phyloP scores from a whole-genome alignment of 2,888 invertebrate genomes.

The Amphipoea lucens region DNA sequence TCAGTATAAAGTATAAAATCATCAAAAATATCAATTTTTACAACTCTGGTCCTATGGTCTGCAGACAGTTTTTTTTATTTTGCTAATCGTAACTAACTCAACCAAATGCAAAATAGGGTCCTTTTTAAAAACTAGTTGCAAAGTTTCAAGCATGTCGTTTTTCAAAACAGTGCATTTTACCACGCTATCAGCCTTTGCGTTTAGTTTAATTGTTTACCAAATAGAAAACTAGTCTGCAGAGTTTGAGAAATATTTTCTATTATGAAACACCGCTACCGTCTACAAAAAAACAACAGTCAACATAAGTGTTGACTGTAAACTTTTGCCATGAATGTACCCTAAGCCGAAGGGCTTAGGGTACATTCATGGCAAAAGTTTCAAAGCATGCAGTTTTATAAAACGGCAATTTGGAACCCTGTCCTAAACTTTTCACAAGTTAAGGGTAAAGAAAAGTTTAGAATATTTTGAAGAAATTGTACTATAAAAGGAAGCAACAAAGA shows the following conservation, averaged over 20 bases:
- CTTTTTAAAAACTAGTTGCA: background rate
- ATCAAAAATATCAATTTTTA: background rate
- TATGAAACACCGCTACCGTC: background rate
- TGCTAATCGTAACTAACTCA: background rate
- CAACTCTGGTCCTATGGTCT: background rate
- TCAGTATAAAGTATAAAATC: background rate
- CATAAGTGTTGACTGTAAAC: too few relatives aligned
- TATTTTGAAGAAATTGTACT: background rate
- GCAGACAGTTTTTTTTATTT: background rate
- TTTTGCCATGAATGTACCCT: too few relatives aligned
- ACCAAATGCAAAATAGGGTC: too few relatives aligned
- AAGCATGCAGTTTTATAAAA: conserved; percentile 9
- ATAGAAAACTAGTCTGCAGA: background rate
- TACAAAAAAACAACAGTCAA: conserved; percentile 1
- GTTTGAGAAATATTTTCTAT: background rate
- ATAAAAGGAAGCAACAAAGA: background rate
- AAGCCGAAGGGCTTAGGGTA: background rate
- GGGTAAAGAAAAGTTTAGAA: background rate
- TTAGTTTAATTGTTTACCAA: background rate
- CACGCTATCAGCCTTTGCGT: background rate
- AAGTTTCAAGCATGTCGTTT: background rate
- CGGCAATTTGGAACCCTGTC: background rate
- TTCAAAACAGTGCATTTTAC: background rate
- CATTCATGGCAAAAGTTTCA: conserved; percentile 13
- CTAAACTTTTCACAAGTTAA: background rate